Evolutionary conservation across 2,113 vertebrate species (phyloP), one percentile per base, ranked within the genome.

Genomic region (Calyptomena viridis): DNA sequence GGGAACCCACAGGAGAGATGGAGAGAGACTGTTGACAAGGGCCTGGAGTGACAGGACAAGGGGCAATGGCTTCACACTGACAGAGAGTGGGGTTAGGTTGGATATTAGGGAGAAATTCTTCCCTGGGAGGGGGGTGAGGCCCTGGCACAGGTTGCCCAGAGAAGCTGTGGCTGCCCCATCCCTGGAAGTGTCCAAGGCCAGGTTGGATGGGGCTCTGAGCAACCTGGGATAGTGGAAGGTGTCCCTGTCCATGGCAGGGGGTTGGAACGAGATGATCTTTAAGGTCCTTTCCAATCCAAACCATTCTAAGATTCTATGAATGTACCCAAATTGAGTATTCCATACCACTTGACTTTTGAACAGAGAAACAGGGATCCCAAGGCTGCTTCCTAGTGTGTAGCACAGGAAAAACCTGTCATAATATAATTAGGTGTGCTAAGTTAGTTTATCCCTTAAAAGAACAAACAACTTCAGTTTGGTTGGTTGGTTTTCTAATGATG

Each of bases 141-240:
- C 40, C 59, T 64, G 23, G 28, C 49, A 33, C 39, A 73, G 39
- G 33, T 1, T 84, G 10, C 13, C 25, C 47, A 44, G 33, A 72
- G 80, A 1, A 63, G 39, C 47, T 84, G n/a, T n/a, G n/a, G n/a
- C n/a, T n/a, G n/a, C n/a, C n/a, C 14, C 59, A 47, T 39, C 23
- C 50, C 33, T 62, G 47, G 21, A 0, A 62, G 47, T 62, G 39
- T 21, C 9, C 13, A 35, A 53, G 21, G 8, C 31, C 50, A 28
- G n/a, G 23, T 0, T 55, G 59, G 39, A 53, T 44, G 33, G 4
- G 22, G 18, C 40, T 64, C 2, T 2, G 40, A 75, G 35, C 24
- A 24, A 2, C 0, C 8, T 49, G 50, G 49, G 35, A 0, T 7
- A 30, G 42, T 66, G 42, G 35, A 1, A 75, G 9, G 9, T 30